Percentiles rank a stretch among this genome's conserved stretches.
Conservation (phyloP, 2,888 invertebrate species). For the Mythimna ferrago region DNA sequence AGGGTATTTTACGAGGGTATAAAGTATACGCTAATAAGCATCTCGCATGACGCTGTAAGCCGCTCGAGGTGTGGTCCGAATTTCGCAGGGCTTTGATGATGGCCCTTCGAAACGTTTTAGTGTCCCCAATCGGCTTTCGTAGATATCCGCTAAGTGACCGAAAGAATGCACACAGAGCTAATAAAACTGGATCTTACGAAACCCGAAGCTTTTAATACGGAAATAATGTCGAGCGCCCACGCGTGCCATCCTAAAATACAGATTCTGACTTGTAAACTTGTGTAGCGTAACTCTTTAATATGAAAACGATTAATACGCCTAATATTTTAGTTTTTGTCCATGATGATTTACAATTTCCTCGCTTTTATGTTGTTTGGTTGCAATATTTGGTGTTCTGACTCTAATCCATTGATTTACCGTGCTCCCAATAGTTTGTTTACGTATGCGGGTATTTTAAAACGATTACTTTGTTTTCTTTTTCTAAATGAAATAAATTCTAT, state of each 20-base stretch:
- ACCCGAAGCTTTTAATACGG: slow-evolving; percentile 76
- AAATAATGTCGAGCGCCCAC: slow-evolving; percentile 81
- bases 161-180: slow-evolving; percentile 74
- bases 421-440: slow-evolving; percentile 34
- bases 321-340: slow-evolving; percentile 68
- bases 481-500: slow-evolving; percentile 27
- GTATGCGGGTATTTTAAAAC: slow-evolving; percentile 27
- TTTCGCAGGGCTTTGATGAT: slow-evolving; percentile 80
- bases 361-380: slow-evolving; percentile 63
- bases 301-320: slow-evolving; percentile 71
- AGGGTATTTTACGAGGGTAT: slow-evolving; percentile 58
- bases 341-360: slow-evolving; percentile 67
- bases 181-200: slow-evolving; percentile 80
- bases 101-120: slow-evolving; percentile 75
- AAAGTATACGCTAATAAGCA: slow-evolving; percentile 66
- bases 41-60: slow-evolving; percentile 57
- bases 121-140: slow-evolving; percentile 75
- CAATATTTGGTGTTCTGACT: slow-evolving; percentile 63
- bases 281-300: slow-evolving; percentile 71
- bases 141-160: slow-evolving; percentile 82
- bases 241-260: slow-evolving; percentile 66
- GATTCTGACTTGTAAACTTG: slow-evolving; percentile 69
- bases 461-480: slow-evolving; percentile 24
- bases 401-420: slow-evolving; percentile 64
- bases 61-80: slow-evolving; percentile 78